phyloP scores from a whole-genome alignment of 2,797 vertebrate species.

The Sebastes taczanowskii region DNA sequence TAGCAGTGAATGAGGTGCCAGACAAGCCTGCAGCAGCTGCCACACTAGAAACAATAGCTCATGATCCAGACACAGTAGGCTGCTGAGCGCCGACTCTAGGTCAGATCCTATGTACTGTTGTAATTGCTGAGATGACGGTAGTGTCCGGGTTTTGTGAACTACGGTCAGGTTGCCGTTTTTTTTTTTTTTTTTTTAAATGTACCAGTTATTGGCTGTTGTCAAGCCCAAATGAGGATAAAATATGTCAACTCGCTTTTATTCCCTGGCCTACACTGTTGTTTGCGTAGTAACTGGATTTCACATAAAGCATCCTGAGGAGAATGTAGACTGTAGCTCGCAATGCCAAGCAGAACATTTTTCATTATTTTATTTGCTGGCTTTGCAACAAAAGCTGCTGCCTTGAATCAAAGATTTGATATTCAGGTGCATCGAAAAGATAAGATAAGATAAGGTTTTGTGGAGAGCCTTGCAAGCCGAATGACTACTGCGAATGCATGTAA shows the following conservation, averaged over 20 bases:
- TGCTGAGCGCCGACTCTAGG: slow-evolving; percentile 32
- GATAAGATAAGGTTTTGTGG: background rate
- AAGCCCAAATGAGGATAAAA: slow-evolving; percentile 23
- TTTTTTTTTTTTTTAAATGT: background rate
- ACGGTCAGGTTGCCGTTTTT: background rate
- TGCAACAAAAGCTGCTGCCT: background rate
- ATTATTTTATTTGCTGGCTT: background rate
- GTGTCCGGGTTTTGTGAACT: background rate
- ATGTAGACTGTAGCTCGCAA: background rate
- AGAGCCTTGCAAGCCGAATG: background rate
- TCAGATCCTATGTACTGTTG: slow-evolving; percentile 27
- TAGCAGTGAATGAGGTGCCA: slow-evolving; percentile 82
- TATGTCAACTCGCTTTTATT: slow-evolving; percentile 10
- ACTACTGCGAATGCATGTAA: background rate
- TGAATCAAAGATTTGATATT: background rate
- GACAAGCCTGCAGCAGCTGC: slow-evolving; percentile 78
- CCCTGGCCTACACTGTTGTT: background rate
- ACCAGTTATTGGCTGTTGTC: background rate
- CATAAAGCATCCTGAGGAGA: background rate
- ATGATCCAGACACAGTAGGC: slow-evolving; percentile 63
- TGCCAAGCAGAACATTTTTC: background rate
- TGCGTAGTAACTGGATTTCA: slow-evolving; percentile 9
- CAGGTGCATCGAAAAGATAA: background rate
- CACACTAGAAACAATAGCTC: slow-evolving; percentile 63
- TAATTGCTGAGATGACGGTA: slow-evolving; percentile 20